Evolutionary conservation across 2,797 vertebrate genomes (phyloP).

Genomic region (Margarornis squamiger): DNA sequence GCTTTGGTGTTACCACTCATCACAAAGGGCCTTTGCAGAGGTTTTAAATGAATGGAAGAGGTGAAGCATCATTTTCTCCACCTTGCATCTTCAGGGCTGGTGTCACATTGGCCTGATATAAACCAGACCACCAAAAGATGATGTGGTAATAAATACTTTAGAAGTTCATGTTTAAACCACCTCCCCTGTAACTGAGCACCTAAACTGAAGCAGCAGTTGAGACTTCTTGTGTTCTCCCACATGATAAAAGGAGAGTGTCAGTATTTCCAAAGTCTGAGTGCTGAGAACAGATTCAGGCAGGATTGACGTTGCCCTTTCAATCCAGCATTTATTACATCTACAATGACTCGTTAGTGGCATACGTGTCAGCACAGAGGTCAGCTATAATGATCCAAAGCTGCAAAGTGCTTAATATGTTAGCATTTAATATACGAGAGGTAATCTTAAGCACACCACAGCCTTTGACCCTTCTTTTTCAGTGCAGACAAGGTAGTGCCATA

Average conservation of each 20-base stretch:
- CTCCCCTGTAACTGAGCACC: background rate
- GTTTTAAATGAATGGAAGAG: background rate
- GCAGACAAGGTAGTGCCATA: background rate
- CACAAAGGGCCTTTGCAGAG: background rate
- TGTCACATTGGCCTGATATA: background rate
- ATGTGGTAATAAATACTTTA: background rate
- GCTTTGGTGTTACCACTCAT: background rate
- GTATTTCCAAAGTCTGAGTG: background rate
- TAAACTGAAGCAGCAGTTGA: background rate
- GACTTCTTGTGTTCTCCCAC: background rate
- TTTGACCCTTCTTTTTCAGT: constrained; percentile 6
- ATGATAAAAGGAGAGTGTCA: background rate
- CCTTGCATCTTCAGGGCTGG: background rate
- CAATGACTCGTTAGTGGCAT: background rate
- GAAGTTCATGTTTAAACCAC: background rate
- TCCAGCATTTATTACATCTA: background rate
- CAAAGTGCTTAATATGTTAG: background rate
- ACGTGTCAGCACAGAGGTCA: constrained; percentile 56
- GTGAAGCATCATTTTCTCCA: background rate
- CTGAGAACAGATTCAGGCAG: background rate
- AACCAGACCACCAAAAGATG: background rate
- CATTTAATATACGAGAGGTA: background rate
- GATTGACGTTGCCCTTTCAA: background rate
- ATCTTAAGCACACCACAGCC: background rate
- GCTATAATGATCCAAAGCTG: background rate